phyloP scores from a whole-genome alignment of 30 jellyfish, hydroid and myxozoan genomes.

The Aurelia coerulea region DNA sequence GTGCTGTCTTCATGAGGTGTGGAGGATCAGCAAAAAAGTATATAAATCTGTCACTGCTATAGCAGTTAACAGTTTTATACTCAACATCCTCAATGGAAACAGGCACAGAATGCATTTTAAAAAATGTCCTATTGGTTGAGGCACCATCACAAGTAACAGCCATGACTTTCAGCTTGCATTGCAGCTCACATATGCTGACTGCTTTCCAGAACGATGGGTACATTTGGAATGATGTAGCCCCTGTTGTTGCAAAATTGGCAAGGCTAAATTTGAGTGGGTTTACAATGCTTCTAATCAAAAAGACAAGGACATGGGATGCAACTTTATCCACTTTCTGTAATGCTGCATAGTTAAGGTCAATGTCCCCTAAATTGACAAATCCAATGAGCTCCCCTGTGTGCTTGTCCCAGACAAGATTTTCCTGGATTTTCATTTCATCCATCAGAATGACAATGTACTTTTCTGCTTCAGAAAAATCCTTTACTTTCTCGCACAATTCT shows the following conservation, averaged over 20 bases:
- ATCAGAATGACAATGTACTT: constrained; percentile 12
- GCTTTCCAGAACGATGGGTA: constrained; percentile 37
- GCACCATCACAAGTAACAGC: constrained; percentile 44
- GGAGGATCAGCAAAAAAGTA: constrained; percentile 55
- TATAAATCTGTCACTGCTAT: not conserved
- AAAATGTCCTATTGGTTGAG: constrained; percentile 11
- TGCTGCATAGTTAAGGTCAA: constrained; percentile 35
- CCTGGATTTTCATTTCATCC: constrained; percentile 39
- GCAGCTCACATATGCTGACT: constrained; percentile 5
- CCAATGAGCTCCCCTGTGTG: constrained; percentile 64
- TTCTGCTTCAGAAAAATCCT: constrained; percentile 20
- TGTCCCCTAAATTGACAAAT: constrained; percentile 64
- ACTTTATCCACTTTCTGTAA: not conserved
- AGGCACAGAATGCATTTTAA: constrained; percentile 7
- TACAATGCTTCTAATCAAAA: constrained; percentile 45
- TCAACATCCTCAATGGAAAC: constrained; percentile 10
- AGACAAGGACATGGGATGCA: constrained; percentile 63
- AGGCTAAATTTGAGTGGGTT: constrained; percentile 55
- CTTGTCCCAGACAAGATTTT: constrained; percentile 31
- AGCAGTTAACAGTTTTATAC: constrained; percentile 3
- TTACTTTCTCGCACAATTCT: constrained; percentile 28
- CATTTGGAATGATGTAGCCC: constrained; percentile 54
- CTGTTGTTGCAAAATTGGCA: constrained; percentile 69
- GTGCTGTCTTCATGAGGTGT: constrained; percentile 44
- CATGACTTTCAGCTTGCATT: constrained; percentile 24